Evolutionary conservation across 2,797 vertebrate genomes (phyloP).

Genomic region (Sternotherus odoratus): DNA sequence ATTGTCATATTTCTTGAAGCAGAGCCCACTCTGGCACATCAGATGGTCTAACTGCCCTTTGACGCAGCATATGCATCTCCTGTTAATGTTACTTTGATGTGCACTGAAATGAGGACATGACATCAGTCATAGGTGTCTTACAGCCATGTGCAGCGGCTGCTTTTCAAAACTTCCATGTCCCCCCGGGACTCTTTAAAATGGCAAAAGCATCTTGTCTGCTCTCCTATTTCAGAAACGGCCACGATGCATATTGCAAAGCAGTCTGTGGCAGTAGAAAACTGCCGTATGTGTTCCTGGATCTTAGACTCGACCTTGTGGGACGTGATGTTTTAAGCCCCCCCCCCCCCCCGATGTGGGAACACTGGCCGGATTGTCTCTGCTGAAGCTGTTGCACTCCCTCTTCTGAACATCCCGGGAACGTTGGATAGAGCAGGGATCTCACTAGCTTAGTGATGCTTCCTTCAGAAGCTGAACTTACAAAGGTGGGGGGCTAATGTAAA

Average conservation of each 20-base stretch:
- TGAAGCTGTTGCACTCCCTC: neutral
- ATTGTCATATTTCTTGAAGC: neutral
- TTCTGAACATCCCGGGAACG: neutral
- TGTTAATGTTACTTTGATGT: neutral
- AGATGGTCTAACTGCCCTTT: neutral
- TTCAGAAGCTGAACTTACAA: neutral
- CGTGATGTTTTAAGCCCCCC: neutral
- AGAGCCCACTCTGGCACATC: neutral
- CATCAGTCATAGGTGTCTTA: neutral
- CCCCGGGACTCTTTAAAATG: neutral
- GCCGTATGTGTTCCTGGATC: neutral
- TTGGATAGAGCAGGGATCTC: neutral
- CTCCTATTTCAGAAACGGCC: rapidly evolving
- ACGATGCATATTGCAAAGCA: neutral
- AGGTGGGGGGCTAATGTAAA: neutral
- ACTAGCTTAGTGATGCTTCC: neutral
- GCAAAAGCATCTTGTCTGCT: neutral
- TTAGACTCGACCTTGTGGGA: neutral
- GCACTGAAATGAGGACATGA: neutral
- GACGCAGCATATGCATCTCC: neutral
- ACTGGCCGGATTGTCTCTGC: neutral
- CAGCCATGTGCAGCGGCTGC: neutral
- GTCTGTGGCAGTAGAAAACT: neutral
- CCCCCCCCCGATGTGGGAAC: too few relatives aligned
- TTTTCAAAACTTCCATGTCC: neutral